Percentiles rank a stretch among this genome's conserved stretches.
Conservation (phyloP, 2,888 invertebrate species). For the Apeira syringaria region DNA sequence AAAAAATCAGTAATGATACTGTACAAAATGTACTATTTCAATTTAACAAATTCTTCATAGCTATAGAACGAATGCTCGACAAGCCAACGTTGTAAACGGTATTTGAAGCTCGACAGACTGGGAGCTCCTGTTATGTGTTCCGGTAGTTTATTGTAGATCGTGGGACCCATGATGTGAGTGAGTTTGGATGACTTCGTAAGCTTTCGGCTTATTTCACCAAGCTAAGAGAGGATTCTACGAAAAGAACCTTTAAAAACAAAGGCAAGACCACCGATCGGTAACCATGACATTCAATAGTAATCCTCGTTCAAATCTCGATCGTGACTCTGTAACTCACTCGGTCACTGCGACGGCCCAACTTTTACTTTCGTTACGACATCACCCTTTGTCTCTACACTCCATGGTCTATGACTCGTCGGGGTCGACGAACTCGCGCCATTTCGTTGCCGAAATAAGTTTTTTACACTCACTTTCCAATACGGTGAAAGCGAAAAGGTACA, state of each 20-base stretch:
- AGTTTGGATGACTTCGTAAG: too few species aligned
- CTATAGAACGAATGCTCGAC: too few species aligned
- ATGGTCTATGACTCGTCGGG: conserved; percentile 58
- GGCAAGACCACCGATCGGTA: conserved; percentile 45
- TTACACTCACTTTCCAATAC: conserved; percentile 83
- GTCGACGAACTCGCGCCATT: conserved; percentile 74
- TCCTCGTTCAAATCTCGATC: conserved; percentile 55
- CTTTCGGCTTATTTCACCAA: too few species aligned
- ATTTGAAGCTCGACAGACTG: too few species aligned
- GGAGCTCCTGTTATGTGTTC: too few species aligned
- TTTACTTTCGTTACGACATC: conserved; percentile 77
- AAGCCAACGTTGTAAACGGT: too few species aligned
- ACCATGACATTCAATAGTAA: conserved; percentile 81
- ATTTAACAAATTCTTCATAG: too few species aligned
- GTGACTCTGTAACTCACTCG: conserved; percentile 54
- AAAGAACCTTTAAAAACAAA: conserved; percentile 47
- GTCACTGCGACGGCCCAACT: conserved; percentile 39
- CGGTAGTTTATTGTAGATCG: too few species aligned
- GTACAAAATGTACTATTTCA: too few species aligned
- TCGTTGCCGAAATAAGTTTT: conserved; percentile 81
- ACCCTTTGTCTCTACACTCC: conserved; percentile 69
- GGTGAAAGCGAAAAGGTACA: conserved; percentile 78
- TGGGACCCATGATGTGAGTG: too few species aligned
- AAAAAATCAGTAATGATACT: too few species aligned
- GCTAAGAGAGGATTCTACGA: too few species aligned